Percentiles rank a stretch among this genome's conserved stretches.
These are phyloP conservation scores for Helogale parvula DNA, from an alignment of 2,113 vertebrate genomes.

Conservation along the genomic window DNA sequence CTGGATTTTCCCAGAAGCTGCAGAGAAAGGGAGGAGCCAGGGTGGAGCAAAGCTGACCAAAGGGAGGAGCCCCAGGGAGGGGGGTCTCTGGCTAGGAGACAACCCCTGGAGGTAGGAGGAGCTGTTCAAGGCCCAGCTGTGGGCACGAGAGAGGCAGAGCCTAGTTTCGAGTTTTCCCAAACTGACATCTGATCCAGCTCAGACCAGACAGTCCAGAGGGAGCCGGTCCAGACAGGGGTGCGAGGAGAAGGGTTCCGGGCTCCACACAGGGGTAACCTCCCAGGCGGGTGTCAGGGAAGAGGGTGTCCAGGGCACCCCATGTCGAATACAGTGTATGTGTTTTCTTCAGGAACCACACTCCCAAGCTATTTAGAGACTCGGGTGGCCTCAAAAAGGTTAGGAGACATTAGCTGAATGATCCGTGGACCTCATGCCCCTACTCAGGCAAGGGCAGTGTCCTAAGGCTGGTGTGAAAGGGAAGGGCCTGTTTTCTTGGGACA, in stretches of 20 bases:
- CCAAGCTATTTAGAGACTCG: background rate
- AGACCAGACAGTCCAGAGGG: background rate
- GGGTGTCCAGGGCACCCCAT: background rate
- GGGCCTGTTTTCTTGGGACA: background rate
- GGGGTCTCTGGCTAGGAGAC: accelerated
- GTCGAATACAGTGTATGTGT: background rate
- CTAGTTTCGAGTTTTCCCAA: background rate
- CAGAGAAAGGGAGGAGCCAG: background rate
- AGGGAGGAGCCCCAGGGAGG: no score
- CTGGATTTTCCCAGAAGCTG: background rate
- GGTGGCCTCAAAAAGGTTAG: background rate
- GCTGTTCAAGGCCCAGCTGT: background rate
- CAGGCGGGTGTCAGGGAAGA: background rate
- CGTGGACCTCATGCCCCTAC: background rate
- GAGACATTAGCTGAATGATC: background rate
- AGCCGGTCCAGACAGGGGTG: background rate
- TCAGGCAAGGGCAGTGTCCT: background rate
- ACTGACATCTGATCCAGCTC: background rate
- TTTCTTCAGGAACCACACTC: background rate
- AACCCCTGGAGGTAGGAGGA: background rate
- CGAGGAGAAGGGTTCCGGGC: background rate
- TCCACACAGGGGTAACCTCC: background rate
- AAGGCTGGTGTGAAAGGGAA: background rate
- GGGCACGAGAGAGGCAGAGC: background rate
- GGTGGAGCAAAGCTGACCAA: background rate